Base-by-base conservation (phyloP, 1,140 invertebrate genomes). In the Cryptotermes secundus region DNA sequence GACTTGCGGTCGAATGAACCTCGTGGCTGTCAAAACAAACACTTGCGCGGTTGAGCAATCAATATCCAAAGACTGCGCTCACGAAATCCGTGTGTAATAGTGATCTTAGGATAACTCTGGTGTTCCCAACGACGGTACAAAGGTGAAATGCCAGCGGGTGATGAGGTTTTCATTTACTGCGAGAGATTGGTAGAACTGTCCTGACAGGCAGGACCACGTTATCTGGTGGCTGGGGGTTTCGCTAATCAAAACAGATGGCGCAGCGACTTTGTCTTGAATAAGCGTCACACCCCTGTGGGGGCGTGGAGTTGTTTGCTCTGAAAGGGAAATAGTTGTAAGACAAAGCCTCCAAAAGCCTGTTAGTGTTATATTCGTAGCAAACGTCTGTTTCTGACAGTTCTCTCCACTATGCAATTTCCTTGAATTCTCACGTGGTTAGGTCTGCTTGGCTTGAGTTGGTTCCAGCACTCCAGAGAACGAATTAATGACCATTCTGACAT, bases 281-380 rank as follows among this genome's bases (percentile, higher is more conserved):
- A 72, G 59, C 59, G 45, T 49, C 45, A 1, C 19, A 19, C 14
- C 16, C 22, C 45, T 16, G 45, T 49, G 45, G 45, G 59, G 59
- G 59, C 14, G 26, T 72, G 26, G 59, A 59, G 53, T 59, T 59
- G 53, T 22, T 59, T 59, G 53, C 24, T 16, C 16, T 31, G 59
- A 72, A 16, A 72, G 59, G n/a, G 53, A 59, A 59, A 59, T 59
- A 4, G 53, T 59, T 4, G 59, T 72, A 31, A 72, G 59, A 72
- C 59, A 72, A 72, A 72, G 59, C 59, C 59, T n/a, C 59, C 26
- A 72, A 72, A 31, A 31, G 59, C 59, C 59, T 72, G 59, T 72
- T 72, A 72, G 59, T 72, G 59, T 72, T 72, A 72, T 72, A 72
- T 72, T 72, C 59, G n/a, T n/a, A 72, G 59, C 59, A 72, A n/a